Evolutionary conservation across 2,888 invertebrate species (phyloP), one percentile per base, ranked within the genome.

Genomic region (Cerastis rubricosa): DNA sequence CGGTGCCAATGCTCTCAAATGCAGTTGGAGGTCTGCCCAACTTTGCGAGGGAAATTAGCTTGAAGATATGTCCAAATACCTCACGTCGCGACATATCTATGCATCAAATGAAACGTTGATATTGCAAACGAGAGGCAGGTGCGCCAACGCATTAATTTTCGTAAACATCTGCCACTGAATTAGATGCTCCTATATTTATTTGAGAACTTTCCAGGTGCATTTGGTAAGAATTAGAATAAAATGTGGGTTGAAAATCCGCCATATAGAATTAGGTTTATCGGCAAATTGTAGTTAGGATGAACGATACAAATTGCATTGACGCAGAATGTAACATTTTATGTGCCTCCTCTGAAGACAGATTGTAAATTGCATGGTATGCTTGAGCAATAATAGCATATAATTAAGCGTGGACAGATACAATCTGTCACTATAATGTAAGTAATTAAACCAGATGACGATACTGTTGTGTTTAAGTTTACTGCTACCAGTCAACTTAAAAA

Each of bases 121-220:
- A 87, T 84, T 83, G 86, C 88, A 83, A 89, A 91, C 87, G 86
- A 81, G 85, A 82, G 84, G 84, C 92, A 93, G 92, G 91, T 93
- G 92, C 85, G 84, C 71, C 59, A 67, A 74, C 80, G 82, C 80
- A 88, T 91, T 90, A 86, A 91, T 91, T 91, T 93, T 88, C 82
- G 89, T 88, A 87, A 88, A 83, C 92, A 93, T 90, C 91, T 93
- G 90, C 87, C 86, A 87, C 84, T 87, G 84, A 87, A 85, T 83
- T 86, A 81, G 84, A 88, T 77, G 76, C 74, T 78, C 65, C 65
- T 69, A 75, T 49, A 74, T 49, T 70, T 79, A 49, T 76, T 78
- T 70, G 49, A 72, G 35, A 77, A 76, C 45, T 65, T 78, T 85
- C 63, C 75, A 86, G 72, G 76, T 81, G 65, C 61, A 68, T 73